Evolutionary conservation across 2,888 invertebrate species (phyloP).

Genomic region (Eugnorisma glareosa): DNA sequence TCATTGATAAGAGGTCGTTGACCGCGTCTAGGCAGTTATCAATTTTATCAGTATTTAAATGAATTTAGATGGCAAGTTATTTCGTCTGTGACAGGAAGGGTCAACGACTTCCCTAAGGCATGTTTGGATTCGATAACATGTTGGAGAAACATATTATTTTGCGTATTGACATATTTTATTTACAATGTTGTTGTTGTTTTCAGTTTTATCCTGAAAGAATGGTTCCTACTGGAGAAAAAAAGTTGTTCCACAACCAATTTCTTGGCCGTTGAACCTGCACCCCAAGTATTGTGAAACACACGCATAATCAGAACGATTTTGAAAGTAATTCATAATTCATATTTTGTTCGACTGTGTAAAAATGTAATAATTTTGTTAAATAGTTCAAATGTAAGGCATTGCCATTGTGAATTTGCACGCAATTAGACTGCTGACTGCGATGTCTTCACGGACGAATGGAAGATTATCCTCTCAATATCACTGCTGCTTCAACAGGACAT

Average conservation of each 20-base stretch:
- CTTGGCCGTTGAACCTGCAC: background rate
- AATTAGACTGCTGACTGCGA: background rate
- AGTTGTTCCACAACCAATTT: background rate
- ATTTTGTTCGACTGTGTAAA: background rate
- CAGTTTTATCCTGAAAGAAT: background rate
- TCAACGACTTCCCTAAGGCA: slow-evolving; percentile 55
- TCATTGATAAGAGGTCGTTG: slow-evolving; percentile 70
- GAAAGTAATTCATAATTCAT: too few relatives aligned
- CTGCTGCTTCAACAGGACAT: background rate
- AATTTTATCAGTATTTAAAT: slow-evolving; percentile 70
- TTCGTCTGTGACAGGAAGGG: slow-evolving; percentile 50
- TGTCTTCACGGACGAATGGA: background rate
- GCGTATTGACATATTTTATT: slow-evolving; percentile 4
- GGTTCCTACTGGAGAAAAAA: background rate
- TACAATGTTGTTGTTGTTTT: background rate
- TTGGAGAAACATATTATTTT: slow-evolving; percentile 14
- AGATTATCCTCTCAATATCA: background rate
- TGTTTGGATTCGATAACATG: slow-evolving; percentile 38
- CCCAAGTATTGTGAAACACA: background rate
- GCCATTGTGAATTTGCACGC: background rate
- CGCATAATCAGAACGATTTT: too few relatives aligned
- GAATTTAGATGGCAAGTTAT: slow-evolving; percentile 63
- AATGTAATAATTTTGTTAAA: background rate
- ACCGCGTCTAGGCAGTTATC: slow-evolving; percentile 67
- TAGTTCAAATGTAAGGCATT: background rate